Percentiles rank a stretch among this genome's conserved stretches.
Evolutionary conservation across 2,888 invertebrate genomes (phyloP).

Genomic region (Eudiplozoon nipponicum): DNA sequence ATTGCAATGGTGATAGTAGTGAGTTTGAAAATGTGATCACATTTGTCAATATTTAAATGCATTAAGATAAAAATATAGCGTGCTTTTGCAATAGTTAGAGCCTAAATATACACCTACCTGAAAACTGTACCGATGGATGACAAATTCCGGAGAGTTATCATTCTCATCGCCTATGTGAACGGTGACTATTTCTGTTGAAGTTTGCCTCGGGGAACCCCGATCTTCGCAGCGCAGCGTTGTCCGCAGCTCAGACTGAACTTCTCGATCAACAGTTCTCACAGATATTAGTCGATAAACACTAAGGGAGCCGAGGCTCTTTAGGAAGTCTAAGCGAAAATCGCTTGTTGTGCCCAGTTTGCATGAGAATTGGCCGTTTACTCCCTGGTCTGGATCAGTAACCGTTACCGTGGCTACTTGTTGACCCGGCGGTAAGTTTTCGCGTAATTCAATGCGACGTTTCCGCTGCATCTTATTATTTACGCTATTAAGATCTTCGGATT

Average conservation of each 20-base stretch:
- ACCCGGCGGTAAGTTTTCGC: too few relatives aligned
- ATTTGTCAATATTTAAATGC: too few relatives aligned
- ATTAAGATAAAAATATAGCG: too few relatives aligned
- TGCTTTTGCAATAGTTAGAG: too few relatives aligned
- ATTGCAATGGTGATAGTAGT: too few relatives aligned
- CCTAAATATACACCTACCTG: background rate
- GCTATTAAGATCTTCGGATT: conserved; percentile 3
- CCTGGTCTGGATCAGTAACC: conserved; percentile 10
- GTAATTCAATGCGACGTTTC: conserved; percentile 6
- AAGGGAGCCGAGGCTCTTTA: background rate
- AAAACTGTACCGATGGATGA: background rate
- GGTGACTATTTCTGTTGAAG: background rate
- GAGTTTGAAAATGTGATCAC: too few relatives aligned
- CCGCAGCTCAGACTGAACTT: conserved; percentile 4
- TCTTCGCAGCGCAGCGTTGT: conserved; percentile 8
- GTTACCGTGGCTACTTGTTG: background rate
- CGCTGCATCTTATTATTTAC: conserved; percentile 5
- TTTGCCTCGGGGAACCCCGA: conserved; percentile 3
- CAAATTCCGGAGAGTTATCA: conserved; percentile 12
- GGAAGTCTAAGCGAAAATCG: conserved; percentile 5
- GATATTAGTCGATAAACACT: conserved; percentile 11
- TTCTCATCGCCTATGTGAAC: conserved; percentile 11
- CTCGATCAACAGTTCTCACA: conserved; percentile 7
- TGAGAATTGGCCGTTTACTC: conserved; percentile 9
- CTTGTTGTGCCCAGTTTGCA: conserved; percentile 5